Evolutionary conservation across 2,888 invertebrate genomes (phyloP).

Genomic region (Mesorhabditis sp.): DNA sequence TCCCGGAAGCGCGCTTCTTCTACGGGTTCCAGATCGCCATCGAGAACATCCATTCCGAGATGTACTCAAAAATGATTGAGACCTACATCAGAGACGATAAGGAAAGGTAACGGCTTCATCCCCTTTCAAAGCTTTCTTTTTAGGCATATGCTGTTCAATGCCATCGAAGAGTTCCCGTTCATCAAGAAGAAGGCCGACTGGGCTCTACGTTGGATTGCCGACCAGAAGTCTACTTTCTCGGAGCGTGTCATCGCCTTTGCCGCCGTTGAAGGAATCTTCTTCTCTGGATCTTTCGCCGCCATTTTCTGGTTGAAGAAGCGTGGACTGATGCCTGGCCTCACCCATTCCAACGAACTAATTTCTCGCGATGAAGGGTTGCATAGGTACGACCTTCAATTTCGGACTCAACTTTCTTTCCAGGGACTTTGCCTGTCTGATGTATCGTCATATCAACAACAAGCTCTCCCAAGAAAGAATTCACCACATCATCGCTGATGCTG

Average conservation of each 20-base stretch:
- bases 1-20: constrained; percentile 93
- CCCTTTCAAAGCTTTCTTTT: background rate
- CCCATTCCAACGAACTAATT: constrained; percentile 96
- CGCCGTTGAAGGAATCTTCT: constrained; percentile 95
- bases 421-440: constrained; percentile 97
- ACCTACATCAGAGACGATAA: constrained; percentile 83
- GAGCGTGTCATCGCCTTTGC: constrained; percentile 96
- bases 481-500: constrained; percentile 84
- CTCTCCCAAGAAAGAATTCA: constrained; percentile 75
- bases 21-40: constrained; percentile 95
- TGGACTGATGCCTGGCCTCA: constrained; percentile 95
- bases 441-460: constrained; percentile 80
- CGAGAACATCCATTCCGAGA: constrained; percentile 99
- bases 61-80: constrained; percentile 96
- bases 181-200: constrained; percentile 96
- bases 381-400: constrained; percentile 63
- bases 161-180: constrained; percentile 91
- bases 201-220: constrained; percentile 92
- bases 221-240: constrained; percentile 79
- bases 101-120: constrained; percentile 61
- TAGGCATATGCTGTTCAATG: constrained; percentile 75
- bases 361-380: constrained; percentile 75
- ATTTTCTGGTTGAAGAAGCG: constrained; percentile 99
- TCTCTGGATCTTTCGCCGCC: constrained; percentile 89
- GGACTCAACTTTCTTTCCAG: background rate